Percentiles rank a stretch among this genome's conserved stretches.
phyloP scores from a whole-genome alignment of 2,888 invertebrate species.

The Frankliniella intonsa region DNA sequence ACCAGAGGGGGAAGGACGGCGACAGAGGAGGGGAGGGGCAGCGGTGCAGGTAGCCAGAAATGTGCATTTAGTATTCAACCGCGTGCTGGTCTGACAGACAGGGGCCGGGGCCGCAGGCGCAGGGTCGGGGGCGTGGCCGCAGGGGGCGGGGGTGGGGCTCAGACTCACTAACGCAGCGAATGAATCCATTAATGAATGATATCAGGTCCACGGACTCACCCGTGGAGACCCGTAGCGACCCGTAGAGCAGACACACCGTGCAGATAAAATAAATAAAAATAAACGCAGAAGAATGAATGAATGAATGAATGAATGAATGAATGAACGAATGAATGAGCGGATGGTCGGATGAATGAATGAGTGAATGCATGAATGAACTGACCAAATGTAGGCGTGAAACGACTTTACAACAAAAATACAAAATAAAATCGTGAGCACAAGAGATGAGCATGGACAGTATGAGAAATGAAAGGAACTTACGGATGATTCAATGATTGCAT shows the following conservation, averaged over 20 bases:
- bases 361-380: background rate
- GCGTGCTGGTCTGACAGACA: background rate
- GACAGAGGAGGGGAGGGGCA: background rate
- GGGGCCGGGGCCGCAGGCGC: background rate
- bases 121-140: background rate
- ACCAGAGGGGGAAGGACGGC: background rate
- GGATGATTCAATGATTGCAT: background rate
- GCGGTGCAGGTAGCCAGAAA: background rate
- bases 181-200: too few relatives aligned
- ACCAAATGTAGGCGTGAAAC: too few relatives aligned
- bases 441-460: background rate
- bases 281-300: background rate
- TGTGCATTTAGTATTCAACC: background rate
- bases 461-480: too few relatives aligned
- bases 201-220: too few relatives aligned
- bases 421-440: background rate
- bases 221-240: too few relatives aligned
- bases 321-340: background rate
- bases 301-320: constrained; percentile 7
- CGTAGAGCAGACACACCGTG: too few relatives aligned
- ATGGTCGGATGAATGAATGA: background rate
- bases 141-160: too few relatives aligned
- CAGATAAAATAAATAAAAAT: background rate
- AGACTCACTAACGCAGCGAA: too few relatives aligned
- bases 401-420: background rate